Evolutionary conservation across 2,797 vertebrate species (phyloP), one percentile per base, ranked within the genome.

Genomic region (Pangasius djambal): DNA sequence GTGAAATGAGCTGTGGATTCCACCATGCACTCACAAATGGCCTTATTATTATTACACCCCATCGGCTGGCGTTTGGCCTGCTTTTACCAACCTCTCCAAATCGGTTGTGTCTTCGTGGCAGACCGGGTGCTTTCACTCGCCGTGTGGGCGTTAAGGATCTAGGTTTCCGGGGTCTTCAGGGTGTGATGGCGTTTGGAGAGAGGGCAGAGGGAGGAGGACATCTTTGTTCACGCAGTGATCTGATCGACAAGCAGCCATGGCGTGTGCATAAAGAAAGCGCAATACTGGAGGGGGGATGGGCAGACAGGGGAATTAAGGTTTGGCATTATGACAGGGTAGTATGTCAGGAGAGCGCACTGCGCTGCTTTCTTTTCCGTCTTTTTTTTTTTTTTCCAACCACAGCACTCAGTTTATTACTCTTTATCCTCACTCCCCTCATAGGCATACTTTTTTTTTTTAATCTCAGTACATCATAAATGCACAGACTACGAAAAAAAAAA

Each of bases 261-360:
- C 75, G 89, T 89, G 92, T 92, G 93, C 92, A 94, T 95, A 93
- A 94, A 94, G 93, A 95, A 94, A 90, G 94, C 91, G 89, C 90
- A 94, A 93, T 92, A 92, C 92, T 86, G 89, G 89, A 89, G 91
- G 90, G 92, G 90, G 94, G 94, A 95, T 94, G 94, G 93, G 93
- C 93, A 92, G 93, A 92, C 90, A 88, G 92, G 94, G 93, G 94
- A 94, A 94, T 95, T 96, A 95, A 94, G 93, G 94, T 94, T 94
- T 95, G 95, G 94, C 94, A 94, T 95, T 94, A 95, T 95, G 93
- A 95, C 94, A 95, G 92, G 89, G 89, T 93, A 90, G 91, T 87
- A 91, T 92, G 92, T 92, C 91, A 93, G 90, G 91, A 94, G 93
- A 92, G 93, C 87, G 91, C 72, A 72, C 18, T 72, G 86, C 31